Base-by-base conservation (phyloP, 2,888 invertebrate species). In the Salticus scenicus region DNA sequence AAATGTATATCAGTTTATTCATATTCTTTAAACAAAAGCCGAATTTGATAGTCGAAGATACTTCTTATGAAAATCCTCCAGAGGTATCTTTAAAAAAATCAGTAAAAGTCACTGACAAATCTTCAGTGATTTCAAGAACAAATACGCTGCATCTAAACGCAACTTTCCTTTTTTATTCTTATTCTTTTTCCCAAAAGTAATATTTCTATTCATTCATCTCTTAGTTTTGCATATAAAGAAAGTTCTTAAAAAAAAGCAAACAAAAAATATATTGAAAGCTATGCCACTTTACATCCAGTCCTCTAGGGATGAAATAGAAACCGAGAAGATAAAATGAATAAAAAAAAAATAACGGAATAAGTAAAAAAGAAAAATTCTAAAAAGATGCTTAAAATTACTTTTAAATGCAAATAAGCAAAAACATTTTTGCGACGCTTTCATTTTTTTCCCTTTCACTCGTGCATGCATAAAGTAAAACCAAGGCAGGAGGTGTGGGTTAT, bases 381-480 rank as follows among this genome's bases (percentile, higher is more conserved):
- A 47, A 10, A 67, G 33, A 67, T 67, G 33, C 37, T 67, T 67
- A 67, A 67, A 67, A 67, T 67, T 67, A 67, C 67, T 67, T 67
- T 67, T 67, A 67, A 67, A 67, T 67, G 67, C 67, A 67, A 67
- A 67, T 67, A 31, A 67, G 28, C 33, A 67, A 67, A 67, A 67
- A 37, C 67, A 67, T 67, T 67, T 66, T 67, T n/a, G 67, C 57
- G 24, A 67, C 37, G 67, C 14, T 37, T 67, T 24, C 24, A 24
- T 57, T 57, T 47, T 47, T 47, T 47, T 47, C 42, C 14, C 2
- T 17, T 47, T 47, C 17, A 2, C n/a, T 47, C n/a, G 17, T 17
- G 42, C 28, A 66, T 67, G 20, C 67, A 67, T 67, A 31, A 31
- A 33, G 14, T n/a, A 33, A 37, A 37, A 37, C 4, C 4, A 37